A percentile compares a stretch with the other conserved stretches of the same genome.
Conservation (phyloP, 2,797 vertebrate genomes). For the Orientallactaga sibirica region DNA sequence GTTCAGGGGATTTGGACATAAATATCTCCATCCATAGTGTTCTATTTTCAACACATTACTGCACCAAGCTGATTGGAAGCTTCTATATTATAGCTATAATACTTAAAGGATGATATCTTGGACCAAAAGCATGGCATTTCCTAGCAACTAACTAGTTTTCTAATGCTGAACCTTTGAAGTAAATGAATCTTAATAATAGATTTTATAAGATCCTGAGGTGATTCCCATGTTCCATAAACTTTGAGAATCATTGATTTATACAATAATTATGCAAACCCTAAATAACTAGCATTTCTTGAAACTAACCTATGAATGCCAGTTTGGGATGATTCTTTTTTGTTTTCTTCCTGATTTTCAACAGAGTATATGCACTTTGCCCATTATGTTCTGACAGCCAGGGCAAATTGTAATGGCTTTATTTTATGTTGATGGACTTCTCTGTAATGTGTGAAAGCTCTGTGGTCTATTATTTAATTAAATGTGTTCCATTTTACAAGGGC, state of each 20-base stretch:
- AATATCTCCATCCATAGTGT: neutral
- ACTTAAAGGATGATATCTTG: neutral
- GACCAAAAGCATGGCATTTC: neutral
- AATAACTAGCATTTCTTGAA: neutral
- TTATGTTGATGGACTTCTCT: slow-evolving; percentile 11
- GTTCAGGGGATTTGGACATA: neutral
- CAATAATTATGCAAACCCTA: neutral
- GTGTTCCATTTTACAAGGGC: slow-evolving; percentile 38
- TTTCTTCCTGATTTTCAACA: slow-evolving; percentile 20
- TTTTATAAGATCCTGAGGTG: neutral
- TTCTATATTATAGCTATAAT: neutral
- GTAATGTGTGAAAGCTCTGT: neutral
- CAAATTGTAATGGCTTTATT: neutral
- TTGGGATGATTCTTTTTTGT: slow-evolving; percentile 24
- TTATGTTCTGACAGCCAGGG: neutral
- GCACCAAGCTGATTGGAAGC: neutral
- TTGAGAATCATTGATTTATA: neutral
- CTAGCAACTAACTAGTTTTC: neutral
- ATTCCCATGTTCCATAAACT: neutral
- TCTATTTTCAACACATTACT: neutral
- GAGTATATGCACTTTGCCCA: neutral
- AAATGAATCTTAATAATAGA: neutral
- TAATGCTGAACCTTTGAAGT: neutral
- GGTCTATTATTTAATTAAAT: slow-evolving; percentile 63
- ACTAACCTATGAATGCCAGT: neutral